Percentiles rank a stretch among this genome's conserved stretches.
Conservation (phyloP, 2,888 invertebrate genomes). For the Tiliacea aurago region DNA sequence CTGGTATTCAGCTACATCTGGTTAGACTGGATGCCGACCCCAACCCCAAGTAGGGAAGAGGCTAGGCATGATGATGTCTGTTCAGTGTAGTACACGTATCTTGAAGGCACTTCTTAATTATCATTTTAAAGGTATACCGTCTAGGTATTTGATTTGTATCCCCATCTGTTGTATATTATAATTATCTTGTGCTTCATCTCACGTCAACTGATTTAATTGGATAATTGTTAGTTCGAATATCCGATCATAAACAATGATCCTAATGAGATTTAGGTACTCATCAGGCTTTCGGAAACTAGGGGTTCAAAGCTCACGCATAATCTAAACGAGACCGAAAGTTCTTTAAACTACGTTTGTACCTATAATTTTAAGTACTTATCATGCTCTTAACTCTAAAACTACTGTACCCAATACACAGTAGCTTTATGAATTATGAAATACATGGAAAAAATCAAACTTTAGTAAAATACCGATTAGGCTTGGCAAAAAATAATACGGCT, state of each 20-base stretch:
- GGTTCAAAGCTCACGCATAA: background rate
- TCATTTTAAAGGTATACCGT: background rate
- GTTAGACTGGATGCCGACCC: background rate
- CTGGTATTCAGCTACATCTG: background rate
- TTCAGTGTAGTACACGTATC: background rate
- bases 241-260: background rate
- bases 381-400: background rate
- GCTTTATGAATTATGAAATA: background rate
- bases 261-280: background rate
- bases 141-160: background rate
- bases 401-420: too few species aligned
- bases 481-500: too few species aligned
- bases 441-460: too few species aligned
- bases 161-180: background rate
- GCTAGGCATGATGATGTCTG: background rate
- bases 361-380: background rate
- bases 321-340: too few species aligned
- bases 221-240: background rate
- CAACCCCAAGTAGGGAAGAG: background rate
- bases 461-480: too few species aligned
- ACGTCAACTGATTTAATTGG: background rate
- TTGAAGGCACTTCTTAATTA: background rate
- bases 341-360: background rate
- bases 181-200: background rate
- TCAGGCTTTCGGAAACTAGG: background rate